Evolutionary conservation across 2,113 vertebrate species (phyloP).

Genomic region (Ageneiosus marmoratus): DNA sequence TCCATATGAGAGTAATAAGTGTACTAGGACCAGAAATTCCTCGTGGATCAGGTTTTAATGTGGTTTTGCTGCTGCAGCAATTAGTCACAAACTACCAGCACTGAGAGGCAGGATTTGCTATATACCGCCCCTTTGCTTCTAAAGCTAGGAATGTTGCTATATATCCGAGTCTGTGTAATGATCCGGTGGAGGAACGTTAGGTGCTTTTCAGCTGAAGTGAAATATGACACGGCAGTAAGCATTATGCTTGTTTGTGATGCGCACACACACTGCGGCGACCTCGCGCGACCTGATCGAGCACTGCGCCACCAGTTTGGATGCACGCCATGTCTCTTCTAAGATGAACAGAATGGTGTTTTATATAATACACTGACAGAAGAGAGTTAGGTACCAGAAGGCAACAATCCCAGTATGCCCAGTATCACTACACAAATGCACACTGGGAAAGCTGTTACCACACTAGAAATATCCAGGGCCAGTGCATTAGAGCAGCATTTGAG

Average conservation of each 20-base stretch:
- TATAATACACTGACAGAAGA: background rate
- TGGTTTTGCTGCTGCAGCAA: conserved; percentile 9
- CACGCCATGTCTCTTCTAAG: conserved; percentile 11
- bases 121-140: background rate
- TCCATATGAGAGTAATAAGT: background rate
- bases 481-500: background rate
- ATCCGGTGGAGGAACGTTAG: background rate
- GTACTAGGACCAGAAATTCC: background rate
- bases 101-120: background rate
- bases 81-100: background rate
- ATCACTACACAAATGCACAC: background rate
- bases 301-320: conserved; percentile 44
- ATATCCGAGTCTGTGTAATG: background rate
- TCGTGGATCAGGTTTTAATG: background rate
- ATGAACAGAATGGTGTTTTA: background rate
- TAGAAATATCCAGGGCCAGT: background rate
- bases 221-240: background rate
- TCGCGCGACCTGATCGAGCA: conserved; percentile 40
- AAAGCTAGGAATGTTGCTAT: background rate
- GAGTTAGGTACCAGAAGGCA: background rate
- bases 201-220: background rate
- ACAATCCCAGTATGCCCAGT: background rate
- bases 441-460: background rate
- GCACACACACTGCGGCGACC: conserved; percentile 55
- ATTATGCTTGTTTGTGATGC: conserved; percentile 5